Base-by-base conservation (phyloP, 2,888 invertebrate species). In the Halocaridina rubra region DNA sequence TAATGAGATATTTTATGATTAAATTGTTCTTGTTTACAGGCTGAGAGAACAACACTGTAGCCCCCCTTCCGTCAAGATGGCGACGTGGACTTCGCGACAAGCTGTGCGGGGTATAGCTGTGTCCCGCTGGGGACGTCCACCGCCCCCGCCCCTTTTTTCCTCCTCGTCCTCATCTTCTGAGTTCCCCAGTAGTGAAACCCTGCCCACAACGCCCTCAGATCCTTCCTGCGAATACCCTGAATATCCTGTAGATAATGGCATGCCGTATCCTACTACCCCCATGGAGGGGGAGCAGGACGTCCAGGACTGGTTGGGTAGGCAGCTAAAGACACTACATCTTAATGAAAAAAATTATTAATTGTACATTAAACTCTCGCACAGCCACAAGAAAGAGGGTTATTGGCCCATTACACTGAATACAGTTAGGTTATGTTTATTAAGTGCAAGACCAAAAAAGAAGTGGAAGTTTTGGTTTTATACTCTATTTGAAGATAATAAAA, bases 251-350 rank as follows among this genome's bases (percentile, higher is more conserved):
- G 53, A 53, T 16, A 53, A 19, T 53, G 53, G 19, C 5, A 13
- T 53, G 16, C 53, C 53, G 4, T n/a, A n/a, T n/a, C 53, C 53
- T 19, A 5, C 19, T 19, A n/a, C 53, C 53, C 53, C 53, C 0
- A n/a, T n/a, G n/a, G 53, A 53, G 53, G 53, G 19, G 53, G 53
- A 53, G 19, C 53, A 16, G 53, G 81, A 74, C 39, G 74, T 53
- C 74, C 29, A 75, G 7, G 81, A 81, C 67, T 81, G 81, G 81
- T 27, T 81, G 81, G 81, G 81, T 81, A 67, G 39, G 75, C 53
- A 53, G 53, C 7, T n/a, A n/a, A n/a, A n/a, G n/a, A n/a, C n/a
- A n/a, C n/a, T n/a, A n/a, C n/a, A n/a, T n/a, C n/a, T n/a, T n/a
- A n/a, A n/a, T n/a, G n/a, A n/a, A n/a, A n/a, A n/a, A n/a, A n/a